A percentile compares a stretch with the other conserved stretches of the same genome.
These are phyloP conservation scores for Anniella stebbinsi DNA, from an alignment of 2,797 vertebrate genomes.

Conservation along the genomic window DNA sequence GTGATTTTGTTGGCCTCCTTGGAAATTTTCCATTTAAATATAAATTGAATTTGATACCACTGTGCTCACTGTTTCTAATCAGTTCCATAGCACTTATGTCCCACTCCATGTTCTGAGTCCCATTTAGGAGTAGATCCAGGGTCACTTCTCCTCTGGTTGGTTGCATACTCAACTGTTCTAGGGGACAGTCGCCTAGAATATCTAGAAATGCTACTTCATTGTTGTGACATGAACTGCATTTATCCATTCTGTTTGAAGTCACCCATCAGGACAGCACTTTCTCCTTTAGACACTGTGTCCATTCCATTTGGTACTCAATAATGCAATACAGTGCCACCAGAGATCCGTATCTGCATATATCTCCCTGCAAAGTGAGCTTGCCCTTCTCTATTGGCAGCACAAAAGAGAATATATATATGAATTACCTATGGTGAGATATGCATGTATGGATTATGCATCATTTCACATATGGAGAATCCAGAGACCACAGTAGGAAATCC, in stretches of 20 bases:
- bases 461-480: conserved; percentile 12
- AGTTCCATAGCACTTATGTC: not conserved
- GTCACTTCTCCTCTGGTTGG: too few species aligned
- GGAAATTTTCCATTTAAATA: not conserved
- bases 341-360: not conserved
- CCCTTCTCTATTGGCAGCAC: not conserved
- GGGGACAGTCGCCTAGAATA: too few species aligned
- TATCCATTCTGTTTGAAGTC: not conserved
- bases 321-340: not conserved
- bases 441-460: not conserved
- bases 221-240: not conserved
- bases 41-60: not conserved
- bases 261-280: not conserved
- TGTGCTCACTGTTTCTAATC: not conserved
- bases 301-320: not conserved
- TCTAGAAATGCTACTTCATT: not conserved
- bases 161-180: too few species aligned
- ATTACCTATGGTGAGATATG: not conserved
- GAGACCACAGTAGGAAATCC: conserved; percentile 1
- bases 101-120: not conserved
- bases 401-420: not conserved
- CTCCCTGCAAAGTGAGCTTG: not conserved
- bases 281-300: not conserved
- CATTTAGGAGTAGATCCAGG: not conserved
- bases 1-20: not conserved